Evolutionary conservation across 2,113 vertebrate genomes (phyloP), one percentile per base, ranked within the genome.

Genomic region (Ageneiosus marmoratus): DNA sequence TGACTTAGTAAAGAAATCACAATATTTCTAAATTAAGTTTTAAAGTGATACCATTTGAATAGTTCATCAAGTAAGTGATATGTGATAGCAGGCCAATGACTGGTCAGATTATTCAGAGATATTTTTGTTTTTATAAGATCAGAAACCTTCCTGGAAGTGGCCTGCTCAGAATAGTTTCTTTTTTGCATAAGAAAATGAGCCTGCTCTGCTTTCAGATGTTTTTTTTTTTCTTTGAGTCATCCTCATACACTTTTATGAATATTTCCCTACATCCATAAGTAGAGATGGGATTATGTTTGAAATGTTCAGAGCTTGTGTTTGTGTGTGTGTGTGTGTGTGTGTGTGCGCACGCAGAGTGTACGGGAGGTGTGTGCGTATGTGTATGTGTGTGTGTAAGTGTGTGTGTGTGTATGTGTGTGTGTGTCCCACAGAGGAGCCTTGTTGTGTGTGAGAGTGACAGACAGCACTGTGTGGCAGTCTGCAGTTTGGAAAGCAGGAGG

Each of bases 181-280:
- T 62, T 89, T 84, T 84, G 85, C 86, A 83, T 67, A 84, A 77
- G 78, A 75, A 83, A 87, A 86, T 56, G 20, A 77, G 22, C 55
- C 34, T 62, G 65, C 62, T 13, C 53, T 77, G 58, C 74, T 85
- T 82, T 84, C 27, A 55, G 74, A 63, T 22, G 34, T 24, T 81
- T 72, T 80, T 75, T 62, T 44, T n/a, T 67, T 80, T 67, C 12
- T 80, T 62, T 63, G 85, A 56, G 58, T 46, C 55, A 51, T 41
- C 18, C 34, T 77, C 62, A 77, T 44, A 51, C 32, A 70, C 20
- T 69, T 83, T 73, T 29, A 77, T 80, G 79, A 73, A 74, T 77
- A 56, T 84, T 81, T 79, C 55, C 32, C 78, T 80, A 51, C 77
- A 75, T 77, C 58, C 27, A 5, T 77, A 77, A n/a, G 22, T 48